Evolutionary conservation across 2,888 invertebrate genomes (phyloP).

Genomic region (Brachyptera risi): DNA sequence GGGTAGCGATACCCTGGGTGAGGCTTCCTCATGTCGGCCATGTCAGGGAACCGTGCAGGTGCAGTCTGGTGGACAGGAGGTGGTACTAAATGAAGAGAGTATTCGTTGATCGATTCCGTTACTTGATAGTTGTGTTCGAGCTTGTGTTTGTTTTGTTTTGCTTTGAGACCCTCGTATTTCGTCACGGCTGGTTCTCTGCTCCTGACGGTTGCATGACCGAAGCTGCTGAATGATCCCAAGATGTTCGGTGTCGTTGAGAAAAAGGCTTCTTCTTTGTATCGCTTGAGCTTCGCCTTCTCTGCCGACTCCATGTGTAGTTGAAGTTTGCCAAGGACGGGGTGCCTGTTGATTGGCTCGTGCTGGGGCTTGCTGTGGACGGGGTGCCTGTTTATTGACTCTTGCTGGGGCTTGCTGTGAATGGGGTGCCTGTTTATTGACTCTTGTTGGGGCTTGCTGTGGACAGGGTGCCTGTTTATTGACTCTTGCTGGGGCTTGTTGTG

Average conservation of each 20-base stretch:
- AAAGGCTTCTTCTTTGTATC: slow-evolving; percentile 9
- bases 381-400: slow-evolving; percentile 5
- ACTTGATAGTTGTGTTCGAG: background rate
- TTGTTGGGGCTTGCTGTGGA: slow-evolving; percentile 24
- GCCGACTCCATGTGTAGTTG: slow-evolving; percentile 27
- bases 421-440: slow-evolving; percentile 21
- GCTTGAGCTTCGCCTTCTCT: slow-evolving; percentile 22
- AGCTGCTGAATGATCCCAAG: slow-evolving; percentile 56
- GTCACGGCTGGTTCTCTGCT: slow-evolving; percentile 45
- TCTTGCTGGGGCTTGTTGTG: slow-evolving; percentile 22
- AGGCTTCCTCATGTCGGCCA: background rate
- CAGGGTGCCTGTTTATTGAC: slow-evolving; percentile 23
- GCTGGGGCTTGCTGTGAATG: slow-evolving; percentile 25
- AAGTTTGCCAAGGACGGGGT: slow-evolving; percentile 29
- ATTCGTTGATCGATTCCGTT: slow-evolving; percentile 13
- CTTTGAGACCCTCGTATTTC: slow-evolving; percentile 44
- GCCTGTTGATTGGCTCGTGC: background rate
- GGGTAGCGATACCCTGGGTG: background rate
- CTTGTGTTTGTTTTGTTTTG: slow-evolving; percentile 21
- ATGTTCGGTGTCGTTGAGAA: slow-evolving; percentile 33
- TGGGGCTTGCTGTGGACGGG: slow-evolving; percentile 29
- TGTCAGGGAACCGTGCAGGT: background rate
- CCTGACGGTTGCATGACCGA: slow-evolving; percentile 52
- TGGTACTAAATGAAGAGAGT: slow-evolving; percentile 24
- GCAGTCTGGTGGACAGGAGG: slow-evolving; percentile 15